Percentiles rank a stretch among this genome's conserved stretches.
These are phyloP conservation scores for Stenodema calcarata DNA, from an alignment of 2,888 invertebrate genomes.

Conservation along the genomic window DNA sequence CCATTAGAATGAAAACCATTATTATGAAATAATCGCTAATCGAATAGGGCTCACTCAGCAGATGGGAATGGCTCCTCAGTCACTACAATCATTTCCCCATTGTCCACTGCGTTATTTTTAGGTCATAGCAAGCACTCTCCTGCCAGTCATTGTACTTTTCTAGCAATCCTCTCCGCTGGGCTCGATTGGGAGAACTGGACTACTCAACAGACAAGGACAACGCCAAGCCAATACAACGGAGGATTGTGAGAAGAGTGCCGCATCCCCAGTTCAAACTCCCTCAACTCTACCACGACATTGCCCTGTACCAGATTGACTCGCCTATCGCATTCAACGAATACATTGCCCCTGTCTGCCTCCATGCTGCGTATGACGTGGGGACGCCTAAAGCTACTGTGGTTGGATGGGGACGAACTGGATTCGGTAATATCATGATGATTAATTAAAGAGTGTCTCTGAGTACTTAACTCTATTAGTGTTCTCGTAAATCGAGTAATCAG, in stretches of 20 bases:
- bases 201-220: slow-evolving; percentile 65
- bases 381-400: slow-evolving; percentile 65
- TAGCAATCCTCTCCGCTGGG: slow-evolving; percentile 56
- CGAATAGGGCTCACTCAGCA: no score
- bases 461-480: no score
- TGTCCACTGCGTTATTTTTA: no score
- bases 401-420: slow-evolving; percentile 68
- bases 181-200: slow-evolving; percentile 67
- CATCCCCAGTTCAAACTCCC: slow-evolving; percentile 69
- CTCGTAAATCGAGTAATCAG: no score
- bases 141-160: neutral
- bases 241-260: slow-evolving; percentile 62
- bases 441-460: no score
- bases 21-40: no score
- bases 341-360: slow-evolving; percentile 71
- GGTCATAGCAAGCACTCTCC: no score
- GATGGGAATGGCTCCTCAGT: no score
- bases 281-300: slow-evolving; percentile 71
- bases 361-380: neutral
- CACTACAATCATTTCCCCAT: no score
- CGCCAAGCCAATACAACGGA: slow-evolving; percentile 65
- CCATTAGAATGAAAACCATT: no score
- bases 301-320: slow-evolving; percentile 66
- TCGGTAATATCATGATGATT: slow-evolving; percentile 55
- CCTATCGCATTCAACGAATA: slow-evolving; percentile 65